Evolutionary conservation across 2,113 vertebrate species (phyloP), one percentile per base, ranked within the genome.

Genomic region (Seriola rivoliana): DNA sequence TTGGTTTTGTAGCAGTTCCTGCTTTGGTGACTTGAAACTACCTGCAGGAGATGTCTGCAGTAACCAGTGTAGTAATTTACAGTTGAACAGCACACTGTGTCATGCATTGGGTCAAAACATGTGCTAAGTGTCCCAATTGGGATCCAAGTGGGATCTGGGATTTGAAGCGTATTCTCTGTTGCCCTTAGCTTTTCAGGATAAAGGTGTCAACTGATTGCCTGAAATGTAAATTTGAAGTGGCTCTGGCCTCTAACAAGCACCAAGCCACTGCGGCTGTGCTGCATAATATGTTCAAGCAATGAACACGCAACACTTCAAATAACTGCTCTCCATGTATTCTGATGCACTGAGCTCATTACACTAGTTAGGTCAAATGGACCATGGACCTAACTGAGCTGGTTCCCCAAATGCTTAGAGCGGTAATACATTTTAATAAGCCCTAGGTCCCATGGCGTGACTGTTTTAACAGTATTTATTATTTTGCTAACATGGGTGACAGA

Each of bases 151-250:
- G 17, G 64, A 69, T 66, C 32, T 52, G 25, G 9, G 12, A 75
- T 81, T 78, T 63, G 14, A 75, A 62, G 70, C 29, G 75, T 38
- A 21, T 59, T 65, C 54, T 65, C 23, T 17, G 34, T 59, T 73
- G 17, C 71, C 19, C 34, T 75, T 46, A 68, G 58, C 71, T 60
- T 17, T 71, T 66, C 25, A 29, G 68, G 48, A 81, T 78, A 62
- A 68, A 81, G 68, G 55, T 59, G 32, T 55, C 50, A 69, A 32
- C 21, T 83, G n/a, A 87, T 72, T 50, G 58, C 23, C 32, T 74
- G 25, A 60, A 82, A 76, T 80, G 67, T 71, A 73, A 54, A 87
- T 73, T 58, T 77, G 36, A 80, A 77, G 78, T 59, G 40, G 29
- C 59, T 70, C 23, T 36, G 42, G 34, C 40, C 44, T 70, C 44